These are phyloP conservation scores for Nudaria mundana DNA, from an alignment of 2,888 invertebrate genomes.

Conservation along the genomic window DNA sequence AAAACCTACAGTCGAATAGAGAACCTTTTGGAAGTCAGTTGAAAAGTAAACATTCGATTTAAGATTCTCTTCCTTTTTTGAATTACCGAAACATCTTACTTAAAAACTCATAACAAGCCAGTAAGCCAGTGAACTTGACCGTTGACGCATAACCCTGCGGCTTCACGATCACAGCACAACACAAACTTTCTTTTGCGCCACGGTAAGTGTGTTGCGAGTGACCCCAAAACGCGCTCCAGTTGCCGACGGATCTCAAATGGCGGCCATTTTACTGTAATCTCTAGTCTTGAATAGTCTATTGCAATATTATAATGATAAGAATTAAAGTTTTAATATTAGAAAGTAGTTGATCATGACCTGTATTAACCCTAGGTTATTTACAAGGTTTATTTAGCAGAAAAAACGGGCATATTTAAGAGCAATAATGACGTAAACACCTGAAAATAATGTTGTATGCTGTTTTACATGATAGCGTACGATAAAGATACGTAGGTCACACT, in stretches of 20 bases:
- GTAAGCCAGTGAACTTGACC: conserved; percentile 33
- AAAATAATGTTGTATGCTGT: no score
- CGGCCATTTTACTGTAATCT: conserved; percentile 10
- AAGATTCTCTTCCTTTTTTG: background rate
- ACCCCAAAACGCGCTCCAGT: conserved; percentile 60
- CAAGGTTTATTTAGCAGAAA: no score
- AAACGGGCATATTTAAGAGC: no score
- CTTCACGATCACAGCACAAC: conserved; percentile 30
- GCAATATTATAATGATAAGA: conserved; percentile 5
- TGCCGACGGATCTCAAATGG: conserved; percentile 35
- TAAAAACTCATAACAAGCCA: conserved; percentile 2
- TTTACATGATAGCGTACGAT: no score
- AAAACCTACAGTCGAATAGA: no score
- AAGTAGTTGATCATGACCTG: no score
- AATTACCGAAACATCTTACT: conserved; percentile 1
- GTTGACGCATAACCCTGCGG: conserved; percentile 21
- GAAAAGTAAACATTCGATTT: no score
- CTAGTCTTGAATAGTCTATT: conserved; percentile 1
- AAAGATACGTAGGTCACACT: no score
- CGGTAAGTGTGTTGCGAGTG: conserved; percentile 53
- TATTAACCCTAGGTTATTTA: no score
- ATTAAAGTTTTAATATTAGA: conserved; percentile 23
- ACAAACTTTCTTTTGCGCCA: conserved; percentile 49
- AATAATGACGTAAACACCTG: no score
- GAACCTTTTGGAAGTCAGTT: no score